A percentile compares a stretch with the other conserved stretches of the same genome.
These are phyloP conservation scores for Enteromius treurensis DNA, from an alignment of 2,797 vertebrate genomes.

Conservation along the genomic window DNA sequence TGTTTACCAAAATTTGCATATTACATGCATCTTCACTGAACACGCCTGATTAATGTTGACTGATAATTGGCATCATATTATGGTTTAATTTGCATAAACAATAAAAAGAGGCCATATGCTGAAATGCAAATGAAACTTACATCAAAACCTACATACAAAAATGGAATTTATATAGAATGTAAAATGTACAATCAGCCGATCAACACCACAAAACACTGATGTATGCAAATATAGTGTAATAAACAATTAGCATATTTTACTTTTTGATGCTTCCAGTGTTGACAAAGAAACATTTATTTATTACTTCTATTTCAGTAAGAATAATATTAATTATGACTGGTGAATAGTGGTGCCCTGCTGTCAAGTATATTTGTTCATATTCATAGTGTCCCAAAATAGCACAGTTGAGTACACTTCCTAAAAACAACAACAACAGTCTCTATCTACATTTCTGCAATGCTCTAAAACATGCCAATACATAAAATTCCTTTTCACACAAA, in stretches of 20 bases:
- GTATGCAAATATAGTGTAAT: neutral
- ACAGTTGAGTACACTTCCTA: no score
- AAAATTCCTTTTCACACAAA: no score
- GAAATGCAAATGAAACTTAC: constrained; percentile 24
- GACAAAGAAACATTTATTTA: neutral
- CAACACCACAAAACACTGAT: neutral
- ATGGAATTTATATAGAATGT: neutral
- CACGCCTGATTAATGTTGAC: constrained; percentile 41
- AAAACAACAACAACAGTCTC: neutral
- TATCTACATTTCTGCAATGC: neutral
- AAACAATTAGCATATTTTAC: neutral
- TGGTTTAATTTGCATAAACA: constrained; percentile 44
- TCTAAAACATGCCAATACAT: neutral
- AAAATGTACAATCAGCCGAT: neutral
- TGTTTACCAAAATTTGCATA: constrained; percentile 76
- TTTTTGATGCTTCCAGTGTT: neutral
- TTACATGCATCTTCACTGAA: constrained; percentile 65
- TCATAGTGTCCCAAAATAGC: no score
- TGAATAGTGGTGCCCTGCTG: neutral
- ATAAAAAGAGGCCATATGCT: constrained; percentile 32
- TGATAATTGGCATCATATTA: constrained; percentile 40
- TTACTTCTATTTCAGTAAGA: neutral
- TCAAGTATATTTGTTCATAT: neutral
- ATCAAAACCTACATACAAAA: constrained; percentile 11
- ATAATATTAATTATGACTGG: neutral